Evolutionary conservation across 2,797 vertebrate species (phyloP).

Genomic region (Phoxinus dragarum): DNA sequence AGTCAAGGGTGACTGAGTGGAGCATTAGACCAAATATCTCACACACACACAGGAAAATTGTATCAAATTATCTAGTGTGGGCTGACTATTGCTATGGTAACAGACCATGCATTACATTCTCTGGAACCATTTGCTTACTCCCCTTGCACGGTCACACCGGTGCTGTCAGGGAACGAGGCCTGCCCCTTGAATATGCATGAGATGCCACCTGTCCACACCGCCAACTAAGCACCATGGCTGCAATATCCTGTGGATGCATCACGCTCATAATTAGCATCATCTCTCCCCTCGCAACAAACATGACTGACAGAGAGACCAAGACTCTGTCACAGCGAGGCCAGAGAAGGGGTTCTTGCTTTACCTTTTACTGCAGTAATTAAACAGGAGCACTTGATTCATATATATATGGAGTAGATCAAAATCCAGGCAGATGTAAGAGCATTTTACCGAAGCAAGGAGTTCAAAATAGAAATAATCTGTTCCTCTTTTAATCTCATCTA

Average conservation of each 20-base stretch:
- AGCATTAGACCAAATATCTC: slow-evolving; percentile 26
- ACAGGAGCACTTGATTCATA: too few relatives aligned
- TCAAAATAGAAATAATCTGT: background rate
- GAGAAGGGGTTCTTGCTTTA: background rate
- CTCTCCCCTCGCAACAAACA: slow-evolving; percentile 42
- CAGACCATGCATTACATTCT: slow-evolving; percentile 69
- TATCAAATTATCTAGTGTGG: slow-evolving; percentile 70
- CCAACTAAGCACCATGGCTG: slow-evolving; percentile 49
- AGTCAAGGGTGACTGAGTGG: slow-evolving; percentile 55
- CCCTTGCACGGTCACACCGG: slow-evolving; percentile 43
- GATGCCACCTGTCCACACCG: slow-evolving; percentile 54
- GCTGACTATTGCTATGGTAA: slow-evolving; percentile 77
- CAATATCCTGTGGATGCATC: slow-evolving; percentile 45
- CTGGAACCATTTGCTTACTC: slow-evolving; percentile 56
- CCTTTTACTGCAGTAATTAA: slow-evolving; percentile 39
- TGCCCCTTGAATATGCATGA: slow-evolving; percentile 61
- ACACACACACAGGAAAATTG: slow-evolving; percentile 51
- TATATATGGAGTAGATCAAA: background rate
- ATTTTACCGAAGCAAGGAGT: background rate
- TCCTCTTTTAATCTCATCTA: background rate
- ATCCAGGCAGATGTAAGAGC: background rate
- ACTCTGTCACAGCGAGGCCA: background rate
- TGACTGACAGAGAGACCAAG: slow-evolving; percentile 25
- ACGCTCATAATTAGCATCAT: slow-evolving; percentile 53
- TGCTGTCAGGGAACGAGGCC: slow-evolving; percentile 29